Percentiles rank a stretch among this genome's conserved stretches.
Evolutionary conservation across 1,140 invertebrate genomes (phyloP).

Genomic region (Panagrolaimus sp.): DNA sequence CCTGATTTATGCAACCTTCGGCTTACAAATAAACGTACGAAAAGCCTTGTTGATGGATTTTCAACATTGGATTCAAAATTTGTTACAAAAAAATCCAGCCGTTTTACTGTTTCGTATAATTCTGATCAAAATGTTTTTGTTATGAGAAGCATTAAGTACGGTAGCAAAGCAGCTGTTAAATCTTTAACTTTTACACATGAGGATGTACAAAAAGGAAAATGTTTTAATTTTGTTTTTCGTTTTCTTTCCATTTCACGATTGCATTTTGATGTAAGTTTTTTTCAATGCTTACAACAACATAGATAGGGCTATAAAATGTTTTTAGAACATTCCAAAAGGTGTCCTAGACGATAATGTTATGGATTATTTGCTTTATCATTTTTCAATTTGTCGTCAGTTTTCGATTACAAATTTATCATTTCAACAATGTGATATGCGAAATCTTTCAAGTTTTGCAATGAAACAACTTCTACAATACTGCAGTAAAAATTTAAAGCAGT

Average conservation of each 20-base stretch:
- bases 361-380: neutral
- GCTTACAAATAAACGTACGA: neutral
- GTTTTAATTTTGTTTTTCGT: constrained; percentile 12
- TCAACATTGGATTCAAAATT: constrained; percentile 11
- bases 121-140: neutral
- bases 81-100: neutral
- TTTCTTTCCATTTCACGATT: neutral
- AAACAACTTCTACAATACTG: neutral
- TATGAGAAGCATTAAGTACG: neutral
- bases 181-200: neutral
- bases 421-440: neutral
- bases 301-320: neutral
- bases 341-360: neutral
- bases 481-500: neutral
- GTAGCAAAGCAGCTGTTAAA: neutral
- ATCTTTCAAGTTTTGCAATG: neutral
- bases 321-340: constrained; percentile 10
- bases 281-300: neutral
- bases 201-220: neutral
- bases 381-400: neutral
- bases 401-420: neutral
- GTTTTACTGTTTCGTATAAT: neutral
- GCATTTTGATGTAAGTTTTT: constrained; percentile 11
- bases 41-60: neutral
- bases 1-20: neutral